Percentiles rank a stretch among this genome's conserved stretches.
Conservation (phyloP, 2,888 invertebrate genomes). For the Brachypterus glaber region DNA sequence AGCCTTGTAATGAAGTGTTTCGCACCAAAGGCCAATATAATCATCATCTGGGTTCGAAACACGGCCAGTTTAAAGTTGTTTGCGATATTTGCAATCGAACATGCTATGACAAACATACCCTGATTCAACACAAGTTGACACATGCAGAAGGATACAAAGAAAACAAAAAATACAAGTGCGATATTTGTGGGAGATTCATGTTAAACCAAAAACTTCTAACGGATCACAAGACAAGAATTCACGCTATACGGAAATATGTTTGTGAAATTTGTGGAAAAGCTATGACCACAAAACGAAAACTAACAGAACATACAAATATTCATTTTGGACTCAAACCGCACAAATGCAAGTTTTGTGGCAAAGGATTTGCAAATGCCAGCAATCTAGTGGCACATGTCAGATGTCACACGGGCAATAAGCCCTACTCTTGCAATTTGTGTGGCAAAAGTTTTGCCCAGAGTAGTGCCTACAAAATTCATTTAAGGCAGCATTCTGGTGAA, state of each 20-base stretch:
- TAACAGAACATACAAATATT: slow-evolving; percentile 32
- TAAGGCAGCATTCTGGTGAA: slow-evolving; percentile 37
- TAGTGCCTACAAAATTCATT: slow-evolving; percentile 20
- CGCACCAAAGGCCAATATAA: slow-evolving; percentile 15
- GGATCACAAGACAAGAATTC: background rate
- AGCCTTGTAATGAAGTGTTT: slow-evolving; percentile 15
- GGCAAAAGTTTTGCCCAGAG: slow-evolving; percentile 29
- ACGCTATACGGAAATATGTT: background rate
- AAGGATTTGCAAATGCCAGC: slow-evolving; percentile 29
- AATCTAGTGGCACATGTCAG: slow-evolving; percentile 38
- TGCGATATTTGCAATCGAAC: slow-evolving; percentile 14
- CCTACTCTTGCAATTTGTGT: slow-evolving; percentile 40
- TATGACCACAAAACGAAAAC: slow-evolving; percentile 20
- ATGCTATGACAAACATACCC: slow-evolving; percentile 4
- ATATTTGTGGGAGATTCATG: background rate
- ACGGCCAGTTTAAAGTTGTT: slow-evolving; percentile 5
- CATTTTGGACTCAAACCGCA: slow-evolving; percentile 39
- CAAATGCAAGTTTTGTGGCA: slow-evolving; percentile 36
- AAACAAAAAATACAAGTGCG: too few species aligned
- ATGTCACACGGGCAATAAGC: slow-evolving; percentile 40
- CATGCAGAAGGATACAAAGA: background rate
- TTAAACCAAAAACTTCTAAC: background rate
- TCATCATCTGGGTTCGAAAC: slow-evolving; percentile 9
- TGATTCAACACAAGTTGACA: slow-evolving; percentile 19
- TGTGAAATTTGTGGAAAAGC: slow-evolving; percentile 1